phyloP scores from a whole-genome alignment of 2,888 invertebrate genomes.

The Oeneis ivallda region DNA sequence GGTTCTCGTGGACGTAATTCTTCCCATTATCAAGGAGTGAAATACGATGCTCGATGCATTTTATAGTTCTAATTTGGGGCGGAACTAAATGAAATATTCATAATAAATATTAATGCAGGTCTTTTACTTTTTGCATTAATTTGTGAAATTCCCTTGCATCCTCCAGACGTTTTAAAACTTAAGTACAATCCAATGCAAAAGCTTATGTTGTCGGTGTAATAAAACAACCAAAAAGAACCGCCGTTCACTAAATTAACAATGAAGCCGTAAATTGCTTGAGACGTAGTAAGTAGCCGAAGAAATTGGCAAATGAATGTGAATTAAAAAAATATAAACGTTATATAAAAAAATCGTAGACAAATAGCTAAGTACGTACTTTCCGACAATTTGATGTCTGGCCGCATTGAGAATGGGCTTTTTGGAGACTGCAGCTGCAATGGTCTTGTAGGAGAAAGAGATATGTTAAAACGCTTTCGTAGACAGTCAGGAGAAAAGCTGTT shows the following conservation, averaged over 20 bases:
- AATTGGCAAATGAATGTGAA: constrained; percentile 59
- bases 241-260: constrained; percentile 54
- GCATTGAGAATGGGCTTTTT: too few species aligned
- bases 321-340: too few species aligned
- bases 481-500: too few species aligned
- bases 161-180: neutral
- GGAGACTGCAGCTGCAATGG: too few species aligned
- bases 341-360: constrained; percentile 43
- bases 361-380: neutral
- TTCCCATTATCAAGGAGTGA: constrained; percentile 64
- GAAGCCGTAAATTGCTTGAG: constrained; percentile 56
- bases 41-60: constrained; percentile 61
- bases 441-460: too few species aligned
- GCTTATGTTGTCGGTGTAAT: neutral
- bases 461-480: too few species aligned
- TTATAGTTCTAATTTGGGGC: constrained; percentile 69
- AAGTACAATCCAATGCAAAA: neutral
- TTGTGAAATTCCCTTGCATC: neutral
- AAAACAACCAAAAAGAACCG: neutral
- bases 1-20: constrained; percentile 53
- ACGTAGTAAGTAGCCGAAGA: constrained; percentile 14
- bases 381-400: neutral
- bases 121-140: neutral
- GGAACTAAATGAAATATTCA: constrained; percentile 58
- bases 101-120: neutral